Evolutionary conservation across 2,113 vertebrate genomes (phyloP).

Genomic region (Perca schrenkii): DNA sequence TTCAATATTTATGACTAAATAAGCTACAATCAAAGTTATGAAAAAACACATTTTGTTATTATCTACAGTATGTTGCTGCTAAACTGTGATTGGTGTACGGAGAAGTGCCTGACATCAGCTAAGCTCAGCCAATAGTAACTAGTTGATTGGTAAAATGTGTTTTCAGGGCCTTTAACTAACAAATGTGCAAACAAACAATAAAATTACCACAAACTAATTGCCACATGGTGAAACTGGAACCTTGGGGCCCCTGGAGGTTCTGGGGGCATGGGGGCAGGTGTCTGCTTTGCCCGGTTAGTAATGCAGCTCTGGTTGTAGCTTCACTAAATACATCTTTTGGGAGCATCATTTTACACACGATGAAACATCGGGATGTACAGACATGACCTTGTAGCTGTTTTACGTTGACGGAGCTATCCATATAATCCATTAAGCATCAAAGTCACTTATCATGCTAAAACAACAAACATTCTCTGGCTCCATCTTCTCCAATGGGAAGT

Average conservation of each 20-base stretch:
- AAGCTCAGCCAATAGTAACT: background rate
- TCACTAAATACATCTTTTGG: background rate
- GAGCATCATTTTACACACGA: background rate
- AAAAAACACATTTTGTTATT: background rate
- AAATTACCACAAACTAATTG: conserved; percentile 4
- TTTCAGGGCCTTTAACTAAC: background rate
- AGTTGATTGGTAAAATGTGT: background rate
- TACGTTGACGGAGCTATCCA: background rate
- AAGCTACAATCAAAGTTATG: background rate
- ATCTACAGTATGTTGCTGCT: background rate
- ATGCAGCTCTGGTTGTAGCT: background rate
- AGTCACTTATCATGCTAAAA: background rate
- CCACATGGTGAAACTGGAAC: background rate
- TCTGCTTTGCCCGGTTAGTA: background rate
- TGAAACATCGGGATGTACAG: background rate
- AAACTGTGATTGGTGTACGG: background rate
- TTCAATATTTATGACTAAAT: background rate
- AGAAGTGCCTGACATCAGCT: background rate
- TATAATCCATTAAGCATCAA: background rate
- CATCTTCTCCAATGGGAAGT: background rate
- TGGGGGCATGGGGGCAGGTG: background rate
- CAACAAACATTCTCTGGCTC: background rate
- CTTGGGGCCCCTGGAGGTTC: background rate
- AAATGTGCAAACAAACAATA: background rate
- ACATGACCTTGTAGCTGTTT: background rate